Percentiles rank a stretch among this genome's conserved stretches.
These are phyloP conservation scores for Hofmannophila pseudospretella DNA, from an alignment of 2,888 invertebrate species.

Conservation along the genomic window DNA sequence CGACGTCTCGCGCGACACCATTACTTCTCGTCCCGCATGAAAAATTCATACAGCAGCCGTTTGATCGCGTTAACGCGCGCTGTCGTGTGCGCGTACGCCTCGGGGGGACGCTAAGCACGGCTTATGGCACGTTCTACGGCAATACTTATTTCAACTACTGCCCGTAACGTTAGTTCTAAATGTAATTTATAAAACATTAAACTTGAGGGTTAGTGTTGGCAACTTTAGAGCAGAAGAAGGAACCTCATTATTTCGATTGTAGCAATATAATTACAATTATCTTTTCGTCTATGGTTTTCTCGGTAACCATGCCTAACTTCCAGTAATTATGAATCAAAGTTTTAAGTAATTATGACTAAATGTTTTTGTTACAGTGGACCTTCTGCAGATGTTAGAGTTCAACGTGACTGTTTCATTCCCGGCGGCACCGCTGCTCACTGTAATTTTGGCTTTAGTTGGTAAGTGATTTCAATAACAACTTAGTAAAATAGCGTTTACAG, in stretches of 20 bases:
- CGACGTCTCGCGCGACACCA: constrained; percentile 63
- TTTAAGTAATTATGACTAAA: too few relatives aligned
- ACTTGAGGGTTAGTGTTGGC: too few relatives aligned
- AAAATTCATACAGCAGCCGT: constrained; percentile 68
- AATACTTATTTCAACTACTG: constrained; percentile 25
- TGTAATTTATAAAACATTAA: constrained; percentile 21
- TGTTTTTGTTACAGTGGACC: constrained; percentile 93
- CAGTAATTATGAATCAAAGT: too few relatives aligned
- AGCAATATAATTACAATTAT: too few relatives aligned
- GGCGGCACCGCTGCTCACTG: constrained; percentile 96
- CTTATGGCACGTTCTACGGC: constrained; percentile 30
- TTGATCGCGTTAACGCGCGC: constrained; percentile 60
- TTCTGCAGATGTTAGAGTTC: constrained; percentile 98
- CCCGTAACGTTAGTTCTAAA: constrained; percentile 32
- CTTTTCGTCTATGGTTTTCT: too few relatives aligned
- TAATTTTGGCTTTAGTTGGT: constrained; percentile 98
- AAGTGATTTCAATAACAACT: constrained; percentile 77
- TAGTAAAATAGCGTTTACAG: too few relatives aligned
- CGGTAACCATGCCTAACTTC: too few relatives aligned
- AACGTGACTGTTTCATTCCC: constrained; percentile 96
- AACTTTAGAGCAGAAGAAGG: too few relatives aligned
- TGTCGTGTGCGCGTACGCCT: constrained; percentile 49
- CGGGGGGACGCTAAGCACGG: constrained; percentile 46
- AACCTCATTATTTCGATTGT: too few relatives aligned
- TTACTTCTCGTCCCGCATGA: constrained; percentile 69